Conservation (phyloP, 2,888 invertebrate genomes). For the Rhagonycha fulva region DNA sequence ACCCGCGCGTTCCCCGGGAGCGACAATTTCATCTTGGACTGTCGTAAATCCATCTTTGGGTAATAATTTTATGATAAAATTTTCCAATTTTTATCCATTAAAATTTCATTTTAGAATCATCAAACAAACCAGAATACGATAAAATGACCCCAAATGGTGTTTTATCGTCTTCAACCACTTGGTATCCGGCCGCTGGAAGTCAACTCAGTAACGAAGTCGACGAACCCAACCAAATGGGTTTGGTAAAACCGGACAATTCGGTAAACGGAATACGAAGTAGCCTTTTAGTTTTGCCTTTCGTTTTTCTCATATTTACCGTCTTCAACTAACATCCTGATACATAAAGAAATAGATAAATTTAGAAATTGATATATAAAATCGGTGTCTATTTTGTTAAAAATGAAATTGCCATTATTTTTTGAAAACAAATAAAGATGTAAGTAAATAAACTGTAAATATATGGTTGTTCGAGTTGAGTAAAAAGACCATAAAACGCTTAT, state of each 20-base stretch:
- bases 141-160: not conserved
- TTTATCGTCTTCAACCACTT: slow-evolving; percentile 43
- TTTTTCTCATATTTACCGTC: not conserved
- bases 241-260: slow-evolving; percentile 44
- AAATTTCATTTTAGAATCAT: not conserved
- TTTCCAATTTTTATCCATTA: not conserved
- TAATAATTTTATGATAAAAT: not conserved
- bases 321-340: not conserved
- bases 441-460: not conserved
- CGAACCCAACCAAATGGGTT: slow-evolving; percentile 62
- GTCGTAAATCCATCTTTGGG: slow-evolving; percentile 30
- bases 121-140: not conserved
- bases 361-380: not conserved
- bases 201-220: slow-evolving; percentile 61
- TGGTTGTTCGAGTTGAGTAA: not conserved
- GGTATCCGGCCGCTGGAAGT: slow-evolving; percentile 59
- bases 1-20: slow-evolving; percentile 41
- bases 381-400: not conserved
- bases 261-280: not conserved
- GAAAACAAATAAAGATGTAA: not conserved
- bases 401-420: not conserved
- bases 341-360: not conserved
- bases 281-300: not conserved
- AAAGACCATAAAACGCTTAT: not conserved
- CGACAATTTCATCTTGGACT: slow-evolving; percentile 46